Base-by-base conservation (phyloP, 1,140 invertebrate genomes). In the Drosophila nasuta region DNA sequence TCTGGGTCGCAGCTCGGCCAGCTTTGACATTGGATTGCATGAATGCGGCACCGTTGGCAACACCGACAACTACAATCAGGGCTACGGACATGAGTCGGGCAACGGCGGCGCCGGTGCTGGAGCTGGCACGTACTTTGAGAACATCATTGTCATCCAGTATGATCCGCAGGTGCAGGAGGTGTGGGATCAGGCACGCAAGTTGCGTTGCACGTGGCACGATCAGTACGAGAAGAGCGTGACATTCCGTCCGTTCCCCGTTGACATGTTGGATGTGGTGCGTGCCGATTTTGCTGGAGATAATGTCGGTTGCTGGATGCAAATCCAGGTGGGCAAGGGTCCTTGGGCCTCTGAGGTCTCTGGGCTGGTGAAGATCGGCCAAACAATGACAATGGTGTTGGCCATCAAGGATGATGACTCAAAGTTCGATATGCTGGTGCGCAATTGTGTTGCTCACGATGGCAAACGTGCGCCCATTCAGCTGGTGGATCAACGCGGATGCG, bases 331-430 rank as follows among this genome's bases (percentile, higher is more conserved):
- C 13, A 98, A 98, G 92, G 98, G 98, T 45, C 98, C 98, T 0
- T 98, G 97, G 97, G 97, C 97, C 6, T 97, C 97, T 0, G 98
- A 98, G 93, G 97, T 98, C 0, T 98, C 97, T 0, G 98, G 98
- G 0, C 93, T 98, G 25, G 98, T 98, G 0, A 98, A 98, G 92
- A 98, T 98, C 52, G 98, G 98, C 1, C 97, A 98, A 89, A 98
- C 97, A 0, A 98, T 99, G 97, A 99, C 98, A 4, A 98, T 98
- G 97, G 98, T 98, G 1, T 93, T 98, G 28, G 97, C 97, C 6
- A 98, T 99, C 75, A 98, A 99, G 93, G 98, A 98, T 75, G 97
- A 98, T 79, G 97, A 98, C 79, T 96, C 97, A 49, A 98, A 98
- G 92, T 98, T 98, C 91, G 98, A 98, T 93, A 98, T 98, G 97